Conservation (phyloP, 2,113 vertebrate genomes). For the Hucho hucho region DNA sequence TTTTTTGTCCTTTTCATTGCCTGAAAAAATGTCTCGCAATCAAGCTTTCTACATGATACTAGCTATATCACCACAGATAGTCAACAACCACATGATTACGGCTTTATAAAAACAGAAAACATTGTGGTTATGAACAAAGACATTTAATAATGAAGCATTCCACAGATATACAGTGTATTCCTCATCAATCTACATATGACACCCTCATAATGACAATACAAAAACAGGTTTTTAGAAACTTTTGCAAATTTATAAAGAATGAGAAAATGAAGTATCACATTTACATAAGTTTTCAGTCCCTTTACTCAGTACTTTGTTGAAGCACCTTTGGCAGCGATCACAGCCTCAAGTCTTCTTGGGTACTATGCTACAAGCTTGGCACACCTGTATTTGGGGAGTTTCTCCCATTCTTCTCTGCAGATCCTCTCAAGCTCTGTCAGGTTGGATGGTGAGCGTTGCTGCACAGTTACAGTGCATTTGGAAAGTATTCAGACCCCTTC, state of each 20-base stretch:
- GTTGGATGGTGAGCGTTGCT: no score
- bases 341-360: no score
- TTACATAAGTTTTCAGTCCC: conserved; percentile 42
- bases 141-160: conserved; percentile 7
- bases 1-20: conserved; percentile 17
- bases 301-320: no score
- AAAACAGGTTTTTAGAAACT: not conserved
- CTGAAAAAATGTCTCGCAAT: conserved; percentile 36
- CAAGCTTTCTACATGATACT: conserved; percentile 45
- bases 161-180: conserved; percentile 31
- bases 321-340: no score
- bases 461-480: no score
- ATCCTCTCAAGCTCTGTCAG: no score
- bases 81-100: not conserved
- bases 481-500: no score
- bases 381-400: no score
- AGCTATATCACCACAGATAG: conserved; percentile 22
- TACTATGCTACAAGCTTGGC: no score
- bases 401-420: no score
- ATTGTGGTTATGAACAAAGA: conserved; percentile 54
- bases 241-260: not conserved
- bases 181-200: no score
- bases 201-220: no score
- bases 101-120: conserved; percentile 29
- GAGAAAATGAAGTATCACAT: conserved; percentile 20